Base-by-base conservation (phyloP, 2,113 vertebrate species). In the Saccopteryx bilineata region DNA sequence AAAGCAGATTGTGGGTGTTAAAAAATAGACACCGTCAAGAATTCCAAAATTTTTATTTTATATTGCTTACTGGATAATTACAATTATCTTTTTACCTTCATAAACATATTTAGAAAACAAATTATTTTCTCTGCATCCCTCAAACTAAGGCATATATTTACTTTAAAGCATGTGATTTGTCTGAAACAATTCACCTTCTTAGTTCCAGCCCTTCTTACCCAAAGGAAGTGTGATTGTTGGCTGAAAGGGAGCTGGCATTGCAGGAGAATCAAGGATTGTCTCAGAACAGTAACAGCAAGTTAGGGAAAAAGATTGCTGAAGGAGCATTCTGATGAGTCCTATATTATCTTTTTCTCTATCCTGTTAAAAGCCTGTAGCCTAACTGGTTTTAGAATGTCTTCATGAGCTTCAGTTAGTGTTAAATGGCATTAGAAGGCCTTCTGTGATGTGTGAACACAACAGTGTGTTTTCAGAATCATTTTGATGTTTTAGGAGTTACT, bases 211-310 rank as follows among this genome's bases (percentile, higher is more conserved):
- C 46, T 60, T 93, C n/a, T 91, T 78, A 83, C 26, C 21, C 75
- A 93, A 83, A 80, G 54, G 50, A 93, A 88, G 9, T 93, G 58
- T 71, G 80, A 87, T 94, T 96, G 58, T 92, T 96, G 81, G 84
- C n/a, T 92, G 56, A 93, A 95, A 93, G 69, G 56, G 61, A 86
- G 52, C 61, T 75, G n/a, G 19, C 88, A 46, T 89, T 91, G 26
- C 39, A 96, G 79, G 84, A 89, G 90, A 95, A 58, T 69, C 46
- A 46, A 82, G 69, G 61, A 76, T 82, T 81, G 33, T 94, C 10
- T 39, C 24, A 82, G n/a, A 92, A 71, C 15, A 82, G 50, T 56
- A 92, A 46, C 23, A 87, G 33, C 90, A 76, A 66, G 54, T 84
- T 96, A 84, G 48, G 63, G 72, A 21, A 92, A 91, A 95, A 63